Evolutionary conservation across 2,797 vertebrate species (phyloP).

Genomic region (Anableps anableps): DNA sequence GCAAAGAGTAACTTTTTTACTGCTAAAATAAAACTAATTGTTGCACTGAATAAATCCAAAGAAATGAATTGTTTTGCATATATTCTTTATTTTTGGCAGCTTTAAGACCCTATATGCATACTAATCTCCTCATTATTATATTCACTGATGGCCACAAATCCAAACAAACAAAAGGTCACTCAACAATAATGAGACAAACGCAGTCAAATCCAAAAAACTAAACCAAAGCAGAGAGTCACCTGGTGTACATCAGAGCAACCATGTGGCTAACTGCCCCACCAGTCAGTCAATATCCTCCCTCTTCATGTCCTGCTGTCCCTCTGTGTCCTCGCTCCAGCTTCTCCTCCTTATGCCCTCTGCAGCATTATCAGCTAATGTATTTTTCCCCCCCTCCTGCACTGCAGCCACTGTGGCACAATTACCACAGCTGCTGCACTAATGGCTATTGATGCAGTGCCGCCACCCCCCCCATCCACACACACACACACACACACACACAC

Average conservation of each 20-base stretch:
- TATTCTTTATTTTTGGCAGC: not conserved
- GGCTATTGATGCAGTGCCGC: constrained; percentile 77
- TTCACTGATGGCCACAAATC: not conserved
- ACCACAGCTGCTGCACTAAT: constrained; percentile 80
- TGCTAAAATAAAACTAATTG: not conserved
- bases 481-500: constrained; percentile 63
- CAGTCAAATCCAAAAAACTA: constrained; percentile 17
- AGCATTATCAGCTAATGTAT: constrained; percentile 76
- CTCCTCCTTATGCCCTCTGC: constrained; percentile 70
- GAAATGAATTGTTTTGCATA: not conserved
- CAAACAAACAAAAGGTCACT: not conserved
- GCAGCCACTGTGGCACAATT: constrained; percentile 79
- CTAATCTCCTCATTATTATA: not conserved
- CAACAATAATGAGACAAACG: not conserved
- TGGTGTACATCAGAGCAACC: constrained; percentile 45
- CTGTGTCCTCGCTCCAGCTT: constrained; percentile 48
- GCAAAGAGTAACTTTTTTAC: not conserved
- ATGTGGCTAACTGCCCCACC: constrained; percentile 42
- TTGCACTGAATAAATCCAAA: not conserved
- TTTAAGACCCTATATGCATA: not conserved
- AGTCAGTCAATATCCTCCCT: constrained; percentile 46
- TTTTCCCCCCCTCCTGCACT: constrained; percentile 51
- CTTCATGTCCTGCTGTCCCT: constrained; percentile 44
- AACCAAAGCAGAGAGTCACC: constrained; percentile 30
- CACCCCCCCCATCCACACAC: constrained; percentile 40